phyloP scores from a whole-genome alignment of 2,113 vertebrate species.

The Neolamprologus tretocephalus region DNA sequence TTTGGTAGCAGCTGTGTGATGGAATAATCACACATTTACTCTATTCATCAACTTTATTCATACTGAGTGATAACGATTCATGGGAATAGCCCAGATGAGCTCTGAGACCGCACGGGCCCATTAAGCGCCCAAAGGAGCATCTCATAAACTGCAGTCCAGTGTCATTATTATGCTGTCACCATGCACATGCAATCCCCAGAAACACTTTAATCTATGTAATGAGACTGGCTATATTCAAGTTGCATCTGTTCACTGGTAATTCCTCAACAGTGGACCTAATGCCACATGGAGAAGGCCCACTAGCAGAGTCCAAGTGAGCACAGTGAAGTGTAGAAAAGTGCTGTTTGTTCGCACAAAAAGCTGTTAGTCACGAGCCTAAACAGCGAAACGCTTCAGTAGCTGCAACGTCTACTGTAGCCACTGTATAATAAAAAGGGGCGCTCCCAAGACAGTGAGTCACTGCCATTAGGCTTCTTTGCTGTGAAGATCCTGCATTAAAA shows the following conservation, averaged over 20 bases:
- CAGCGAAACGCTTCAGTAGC: constrained; percentile 12
- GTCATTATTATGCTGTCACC: constrained; percentile 15
- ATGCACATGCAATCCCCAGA: constrained; percentile 23
- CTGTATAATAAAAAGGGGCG: neutral
- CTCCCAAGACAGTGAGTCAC: constrained; percentile 3
- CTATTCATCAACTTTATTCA: constrained; percentile 31
- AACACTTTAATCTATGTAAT: constrained; percentile 44
- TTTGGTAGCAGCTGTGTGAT: constrained; percentile 32
- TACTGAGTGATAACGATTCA: constrained; percentile 35
- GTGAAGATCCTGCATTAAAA: constrained; percentile 1
- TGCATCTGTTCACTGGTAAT: constrained; percentile 55
- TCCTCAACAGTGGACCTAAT: constrained; percentile 20
- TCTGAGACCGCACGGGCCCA: neutral
- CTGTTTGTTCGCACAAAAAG: neutral
- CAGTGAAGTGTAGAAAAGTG: neutral
- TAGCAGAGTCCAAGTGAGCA: neutral
- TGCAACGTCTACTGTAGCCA: neutral
- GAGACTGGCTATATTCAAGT: constrained; percentile 33
- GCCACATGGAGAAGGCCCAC: constrained; percentile 19
- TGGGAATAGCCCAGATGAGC: constrained; percentile 31
- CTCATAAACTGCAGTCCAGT: constrained; percentile 3
- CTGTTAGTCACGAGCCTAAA: constrained; percentile 18
- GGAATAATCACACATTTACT: constrained; percentile 26
- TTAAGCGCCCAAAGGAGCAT: constrained; percentile 7
- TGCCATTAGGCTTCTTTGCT: neutral